Conservation (phyloP, 1,140 invertebrate species). For the Neodiprion lecontei region DNA sequence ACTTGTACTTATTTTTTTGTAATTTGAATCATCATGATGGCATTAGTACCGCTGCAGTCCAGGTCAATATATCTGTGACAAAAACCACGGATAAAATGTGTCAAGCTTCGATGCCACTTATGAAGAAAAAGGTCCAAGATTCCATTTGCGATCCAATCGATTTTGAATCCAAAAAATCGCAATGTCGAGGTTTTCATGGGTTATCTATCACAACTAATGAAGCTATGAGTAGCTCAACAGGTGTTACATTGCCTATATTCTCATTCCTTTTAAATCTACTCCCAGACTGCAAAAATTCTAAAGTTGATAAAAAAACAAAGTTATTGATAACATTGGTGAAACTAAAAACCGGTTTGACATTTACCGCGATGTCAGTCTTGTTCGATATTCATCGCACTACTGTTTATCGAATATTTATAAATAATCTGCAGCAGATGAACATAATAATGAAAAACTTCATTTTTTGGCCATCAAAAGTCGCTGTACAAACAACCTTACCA, state of each 20-base stretch:
- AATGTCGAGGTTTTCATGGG: conserved; percentile 22
- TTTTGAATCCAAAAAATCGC: neutral
- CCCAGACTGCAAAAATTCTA: conserved; percentile 9
- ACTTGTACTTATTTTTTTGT: conserved; percentile 22
- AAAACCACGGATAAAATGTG: conserved; percentile 15
- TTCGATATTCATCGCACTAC: conserved; percentile 27
- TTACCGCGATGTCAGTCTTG: neutral
- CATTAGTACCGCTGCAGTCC: conserved; percentile 25
- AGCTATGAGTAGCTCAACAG: conserved; percentile 21
- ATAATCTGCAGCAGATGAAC: conserved; percentile 18
- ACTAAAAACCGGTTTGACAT: neutral
- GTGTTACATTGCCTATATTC: conserved; percentile 19
- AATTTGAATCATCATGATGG: conserved; percentile 13
- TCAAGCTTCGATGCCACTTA: neutral
- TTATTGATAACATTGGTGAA: neutral
- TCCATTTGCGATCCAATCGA: conserved; percentile 25
- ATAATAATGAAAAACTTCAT: conserved; percentile 22
- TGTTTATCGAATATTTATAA: conserved; percentile 30
- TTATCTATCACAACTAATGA: conserved; percentile 19
- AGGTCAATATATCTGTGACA: conserved; percentile 23
- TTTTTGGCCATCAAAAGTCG: conserved; percentile 28
- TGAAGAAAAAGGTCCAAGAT: conserved; percentile 18
- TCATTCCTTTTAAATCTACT: conserved; percentile 18
- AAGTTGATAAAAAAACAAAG: neutral
- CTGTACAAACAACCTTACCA: conserved; percentile 34